Evolutionary conservation across 2,113 vertebrate species (phyloP), one percentile per base, ranked within the genome.

Genomic region (Podiceps cristatus): DNA sequence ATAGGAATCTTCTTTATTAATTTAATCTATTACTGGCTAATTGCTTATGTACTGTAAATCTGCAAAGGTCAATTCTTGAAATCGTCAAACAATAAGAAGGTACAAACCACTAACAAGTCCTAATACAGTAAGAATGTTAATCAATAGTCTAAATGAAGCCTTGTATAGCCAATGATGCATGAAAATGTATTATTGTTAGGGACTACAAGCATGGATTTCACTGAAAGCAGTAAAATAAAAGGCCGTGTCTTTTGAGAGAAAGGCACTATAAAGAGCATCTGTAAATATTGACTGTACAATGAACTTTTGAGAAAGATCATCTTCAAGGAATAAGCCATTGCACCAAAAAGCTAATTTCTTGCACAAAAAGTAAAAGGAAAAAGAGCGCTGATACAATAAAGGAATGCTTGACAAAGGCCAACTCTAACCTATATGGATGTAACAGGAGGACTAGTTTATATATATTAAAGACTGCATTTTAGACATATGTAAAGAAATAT

Each of bases 71-170:
- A 93, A 78, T 90, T 79, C 79, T 87, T 69, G 85, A 37, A 83
- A 40, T 90, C 63, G 62, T 72, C 72, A 71, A 96, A 94, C 79
- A 95, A 75, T 88, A 91, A 96, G 92, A 88, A 83, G 92, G 80
- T 76, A 49, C 33, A 75, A 93, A 68, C 58, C 63, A 73, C 52
- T 90, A 86, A 83, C 90, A 93, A 97, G 89, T 87, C 83, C 69
- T 92, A 95, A 97, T 81, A 95, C 55, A 88, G 18, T 60, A 75
- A 91, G 89, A 95, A 86, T 31, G 92, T 91, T 97, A 94, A 98
- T 96, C 91, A 94, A 97, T 94, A 97, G 49, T 8, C 69, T 87
- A 94, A 83, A 97, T 76, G 85, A 97, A 88, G 69, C 60, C 59
- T 91, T 96, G 66, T 73, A 78, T 86, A 95, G 90, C 84, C 88